Base-by-base conservation (phyloP, 2,888 invertebrate species). In the Pyrochroa serraticornis region DNA sequence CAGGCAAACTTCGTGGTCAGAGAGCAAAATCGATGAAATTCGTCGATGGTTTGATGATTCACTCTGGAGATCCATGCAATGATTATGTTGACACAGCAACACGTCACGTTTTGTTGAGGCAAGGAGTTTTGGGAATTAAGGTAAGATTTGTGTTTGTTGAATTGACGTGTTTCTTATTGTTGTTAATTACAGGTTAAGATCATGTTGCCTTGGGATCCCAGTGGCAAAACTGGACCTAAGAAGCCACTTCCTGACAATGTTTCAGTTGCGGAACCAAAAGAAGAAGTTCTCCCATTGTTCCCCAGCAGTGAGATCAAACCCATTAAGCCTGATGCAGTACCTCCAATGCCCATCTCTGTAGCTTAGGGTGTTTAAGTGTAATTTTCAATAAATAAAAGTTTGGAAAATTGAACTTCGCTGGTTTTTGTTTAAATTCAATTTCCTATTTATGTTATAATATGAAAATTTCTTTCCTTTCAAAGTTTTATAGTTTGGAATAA, bases 11-110 rank as follows among this genome's bases (percentile, higher is more conserved):
- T 67, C 86, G 99, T 76, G 99, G 99, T 65, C 99, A 99, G 84
- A 87, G 99, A 84, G 99, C 99, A 66, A 99, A 99, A 83, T 95
- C 97, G 53, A 99, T 99, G 99, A 99, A 99, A 82, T 99, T 99
- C 79, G 97, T 97, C 35, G 99, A 99, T 75, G 99, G 99, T 63
- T 87, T 99, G 61, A 99, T 99, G 99, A 99, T 99, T 79, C 99
- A 99, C 84, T 95, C 95, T 69, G 99, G 99, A 78, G 95, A 99
- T 81, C 98, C 99, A 32, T 94, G 93, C 82, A 95, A 96, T 75
- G 96, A 98, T 77, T 99, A 98, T 73, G 97, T 99, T 49, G 97
- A 98, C 81, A 93, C 93, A 38, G 99, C 99, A 59, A 98, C 99
- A 44, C 85, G 99, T 71, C 99, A 99, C 80, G 99, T 99, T 32